Conservation (phyloP, 2,888 invertebrate genomes). For the Aethes cnicana region DNA sequence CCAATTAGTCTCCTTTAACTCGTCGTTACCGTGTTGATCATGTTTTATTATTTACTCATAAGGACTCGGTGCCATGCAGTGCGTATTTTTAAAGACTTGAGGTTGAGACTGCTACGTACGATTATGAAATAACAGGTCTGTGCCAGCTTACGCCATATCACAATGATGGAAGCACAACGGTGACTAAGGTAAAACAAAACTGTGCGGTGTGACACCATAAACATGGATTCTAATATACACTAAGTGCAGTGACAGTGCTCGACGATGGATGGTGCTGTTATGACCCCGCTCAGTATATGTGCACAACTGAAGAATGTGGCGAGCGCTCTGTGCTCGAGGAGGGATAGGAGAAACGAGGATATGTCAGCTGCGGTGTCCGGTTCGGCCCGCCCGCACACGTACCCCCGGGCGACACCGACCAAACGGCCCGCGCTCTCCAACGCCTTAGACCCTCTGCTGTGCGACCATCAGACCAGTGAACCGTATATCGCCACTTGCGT, state of each 20-base stretch:
- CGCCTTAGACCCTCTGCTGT: constrained; percentile 63
- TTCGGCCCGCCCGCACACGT: constrained; percentile 68
- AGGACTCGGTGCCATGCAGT: too few relatives aligned
- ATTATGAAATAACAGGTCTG: not conserved
- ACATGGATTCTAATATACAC: constrained; percentile 66
- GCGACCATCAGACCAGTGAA: constrained; percentile 50
- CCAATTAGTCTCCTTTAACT: too few relatives aligned
- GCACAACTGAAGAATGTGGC: constrained; percentile 76
- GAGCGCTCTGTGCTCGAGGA: constrained; percentile 71
- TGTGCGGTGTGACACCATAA: constrained; percentile 37
- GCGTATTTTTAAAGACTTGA: too few relatives aligned
- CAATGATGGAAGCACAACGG: constrained; percentile 6
- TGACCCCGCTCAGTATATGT: constrained; percentile 74
- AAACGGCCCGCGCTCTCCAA: constrained; percentile 66
- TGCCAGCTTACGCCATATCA: constrained; percentile 3
- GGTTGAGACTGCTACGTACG: too few relatives aligned
- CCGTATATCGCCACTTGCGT: constrained; percentile 45
- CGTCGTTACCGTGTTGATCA: too few relatives aligned
- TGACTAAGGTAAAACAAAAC: constrained; percentile 8
- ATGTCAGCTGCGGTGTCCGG: constrained; percentile 52
- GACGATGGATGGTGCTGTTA: constrained; percentile 79
- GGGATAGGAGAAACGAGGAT: constrained; percentile 73
- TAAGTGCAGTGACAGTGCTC: constrained; percentile 47
- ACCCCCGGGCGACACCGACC: constrained; percentile 65
- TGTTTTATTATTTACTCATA: too few relatives aligned